phyloP scores from a whole-genome alignment of 2,113 vertebrate genomes.

The Myrmophylax atrothorax region DNA sequence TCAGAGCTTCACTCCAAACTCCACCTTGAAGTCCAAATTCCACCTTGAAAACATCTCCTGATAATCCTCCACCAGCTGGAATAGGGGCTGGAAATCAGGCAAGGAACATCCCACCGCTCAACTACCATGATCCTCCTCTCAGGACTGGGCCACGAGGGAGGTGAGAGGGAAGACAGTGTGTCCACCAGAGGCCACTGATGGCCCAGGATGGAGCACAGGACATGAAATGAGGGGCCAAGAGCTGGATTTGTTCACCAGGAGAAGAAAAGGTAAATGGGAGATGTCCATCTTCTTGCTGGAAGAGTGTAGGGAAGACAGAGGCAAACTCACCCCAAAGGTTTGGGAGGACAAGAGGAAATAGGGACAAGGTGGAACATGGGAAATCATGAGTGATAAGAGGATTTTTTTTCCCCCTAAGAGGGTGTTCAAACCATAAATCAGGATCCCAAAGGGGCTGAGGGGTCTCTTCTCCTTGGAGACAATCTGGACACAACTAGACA shows the following conservation, averaged over 20 bases:
- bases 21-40: not conserved
- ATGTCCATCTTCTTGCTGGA: not conserved
- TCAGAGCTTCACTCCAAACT: not conserved
- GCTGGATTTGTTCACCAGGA: not conserved
- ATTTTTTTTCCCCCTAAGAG: accelerated
- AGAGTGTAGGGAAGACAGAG: not conserved
- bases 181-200: not conserved
- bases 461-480: not conserved
- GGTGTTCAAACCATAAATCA: not conserved
- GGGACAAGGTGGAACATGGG: not conserved
- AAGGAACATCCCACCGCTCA: not conserved
- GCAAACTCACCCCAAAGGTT: not conserved
- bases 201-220: not conserved
- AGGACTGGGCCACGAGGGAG: not conserved
- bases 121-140: not conserved
- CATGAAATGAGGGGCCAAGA: not conserved
- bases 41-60: not conserved
- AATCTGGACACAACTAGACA: not conserved
- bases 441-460: not conserved
- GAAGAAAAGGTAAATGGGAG: not conserved
- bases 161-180: not conserved
- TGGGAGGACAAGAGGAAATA: not conserved
- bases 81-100: not conserved
- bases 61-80: not conserved
- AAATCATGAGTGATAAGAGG: not conserved